Percentiles rank a stretch among this genome's conserved stretches.
These are phyloP conservation scores for Archaeoteleia sp. DNA, from an alignment of 2,888 invertebrate species.

Conservation along the genomic window DNA sequence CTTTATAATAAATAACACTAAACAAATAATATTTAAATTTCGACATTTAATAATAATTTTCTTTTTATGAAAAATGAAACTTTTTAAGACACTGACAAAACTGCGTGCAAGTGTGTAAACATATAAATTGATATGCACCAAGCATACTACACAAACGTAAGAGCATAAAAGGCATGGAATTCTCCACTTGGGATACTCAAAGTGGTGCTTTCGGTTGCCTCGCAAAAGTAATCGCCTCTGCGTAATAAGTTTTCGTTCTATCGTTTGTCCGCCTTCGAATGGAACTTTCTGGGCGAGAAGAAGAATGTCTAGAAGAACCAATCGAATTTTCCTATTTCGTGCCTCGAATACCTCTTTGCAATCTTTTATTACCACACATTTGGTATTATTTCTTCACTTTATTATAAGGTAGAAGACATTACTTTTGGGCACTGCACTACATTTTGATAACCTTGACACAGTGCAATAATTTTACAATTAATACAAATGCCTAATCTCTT, in stretches of 20 bases:
- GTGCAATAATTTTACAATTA: too few relatives aligned
- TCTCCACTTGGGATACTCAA: slow-evolving; percentile 4
- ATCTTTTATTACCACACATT: neutral
- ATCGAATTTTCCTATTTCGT: slow-evolving; percentile 5
- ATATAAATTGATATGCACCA: neutral
- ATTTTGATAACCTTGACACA: too few relatives aligned
- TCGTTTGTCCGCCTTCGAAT: slow-evolving; percentile 10
- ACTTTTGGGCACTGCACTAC: too few relatives aligned
- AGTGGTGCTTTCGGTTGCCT: slow-evolving; percentile 3
- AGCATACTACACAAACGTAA: neutral
- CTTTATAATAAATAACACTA: too few relatives aligned
- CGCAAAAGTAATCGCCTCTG: slow-evolving; percentile 9
- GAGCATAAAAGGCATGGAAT: neutral
- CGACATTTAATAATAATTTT: too few relatives aligned
- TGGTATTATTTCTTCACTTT: neutral
- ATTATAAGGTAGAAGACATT: neutral
- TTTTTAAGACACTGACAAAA: neutral
- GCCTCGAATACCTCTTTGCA: neutral
- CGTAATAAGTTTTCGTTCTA: slow-evolving; percentile 9
- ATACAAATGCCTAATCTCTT: too few relatives aligned
- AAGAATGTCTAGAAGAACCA: slow-evolving; percentile 1
- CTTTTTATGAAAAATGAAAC: too few relatives aligned
- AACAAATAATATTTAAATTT: too few relatives aligned
- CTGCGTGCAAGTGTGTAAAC: neutral
- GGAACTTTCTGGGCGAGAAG: slow-evolving; percentile 1